Conservation (phyloP, 2,797 vertebrate genomes). For the Esox lucius region DNA sequence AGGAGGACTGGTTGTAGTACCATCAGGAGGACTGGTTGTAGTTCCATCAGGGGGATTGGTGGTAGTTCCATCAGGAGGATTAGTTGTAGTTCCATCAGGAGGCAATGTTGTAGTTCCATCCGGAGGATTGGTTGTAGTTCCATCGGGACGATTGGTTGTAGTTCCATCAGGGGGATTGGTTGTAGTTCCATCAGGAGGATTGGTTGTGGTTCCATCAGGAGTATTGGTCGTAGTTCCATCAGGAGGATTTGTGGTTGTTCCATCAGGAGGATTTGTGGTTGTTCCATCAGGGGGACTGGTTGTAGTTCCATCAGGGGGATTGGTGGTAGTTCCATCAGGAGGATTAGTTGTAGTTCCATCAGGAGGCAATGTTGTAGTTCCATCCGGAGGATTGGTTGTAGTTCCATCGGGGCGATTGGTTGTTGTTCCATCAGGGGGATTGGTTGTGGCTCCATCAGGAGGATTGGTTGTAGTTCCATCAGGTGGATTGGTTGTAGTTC, state of each 20-base stretch:
- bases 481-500: no score
- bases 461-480: no score
- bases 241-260: neutral
- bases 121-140: neutral
- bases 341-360: neutral
- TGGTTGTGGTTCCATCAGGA: neutral
- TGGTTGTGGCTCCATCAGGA: no score
- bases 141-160: neutral
- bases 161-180: neutral
- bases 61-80: neutral
- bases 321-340: no score
- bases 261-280: neutral
- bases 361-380: no score
- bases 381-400: no score
- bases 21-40: no score
- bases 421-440: neutral
- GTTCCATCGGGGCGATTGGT: no score
- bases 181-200: neutral
- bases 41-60: no score
- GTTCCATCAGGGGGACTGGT: neutral
- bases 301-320: no score
- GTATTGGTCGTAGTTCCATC: neutral
- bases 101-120: neutral
- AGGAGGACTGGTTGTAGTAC: neutral
- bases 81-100: neutral